Percentiles rank a stretch among this genome's conserved stretches.
Conservation (phyloP, 2,888 invertebrate species). For the Lamellibrachia columna region DNA sequence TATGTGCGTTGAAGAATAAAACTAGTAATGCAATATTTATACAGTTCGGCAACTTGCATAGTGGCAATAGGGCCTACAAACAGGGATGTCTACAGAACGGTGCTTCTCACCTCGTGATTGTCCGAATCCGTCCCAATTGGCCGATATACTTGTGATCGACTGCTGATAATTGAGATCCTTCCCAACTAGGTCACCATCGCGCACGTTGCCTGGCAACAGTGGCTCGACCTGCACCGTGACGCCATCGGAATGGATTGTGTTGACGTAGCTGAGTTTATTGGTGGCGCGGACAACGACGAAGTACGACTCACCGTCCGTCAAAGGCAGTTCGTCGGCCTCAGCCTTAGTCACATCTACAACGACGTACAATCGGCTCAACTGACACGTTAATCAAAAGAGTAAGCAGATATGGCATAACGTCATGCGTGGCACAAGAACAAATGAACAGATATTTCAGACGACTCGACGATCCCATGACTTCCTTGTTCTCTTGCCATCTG, state of each 20-base stretch:
- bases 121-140: slow-evolving; percentile 56
- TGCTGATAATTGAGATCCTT: slow-evolving; percentile 45
- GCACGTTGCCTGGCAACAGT: slow-evolving; percentile 50
- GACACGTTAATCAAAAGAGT: too few species aligned
- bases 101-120: not conserved
- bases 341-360: slow-evolving; percentile 32
- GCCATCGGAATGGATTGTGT: slow-evolving; percentile 49
- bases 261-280: slow-evolving; percentile 44
- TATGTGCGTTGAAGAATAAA: too few species aligned
- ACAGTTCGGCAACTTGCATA: too few species aligned
- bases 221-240: slow-evolving; percentile 50
- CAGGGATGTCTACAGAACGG: not conserved
- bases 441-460: too few species aligned
- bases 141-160: slow-evolving; percentile 43
- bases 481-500: too few species aligned
- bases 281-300: slow-evolving; percentile 47
- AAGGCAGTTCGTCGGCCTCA: slow-evolving; percentile 45
- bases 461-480: too few species aligned
- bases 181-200: slow-evolving; percentile 46
- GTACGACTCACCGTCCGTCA: slow-evolving; percentile 48
- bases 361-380: not conserved
- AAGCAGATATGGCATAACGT: too few species aligned
- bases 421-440: too few species aligned
- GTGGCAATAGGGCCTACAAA: too few species aligned
- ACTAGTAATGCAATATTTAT: too few species aligned